Evolutionary conservation across 2,113 vertebrate genomes (phyloP).

Genomic region (Heteronetta atricapilla): DNA sequence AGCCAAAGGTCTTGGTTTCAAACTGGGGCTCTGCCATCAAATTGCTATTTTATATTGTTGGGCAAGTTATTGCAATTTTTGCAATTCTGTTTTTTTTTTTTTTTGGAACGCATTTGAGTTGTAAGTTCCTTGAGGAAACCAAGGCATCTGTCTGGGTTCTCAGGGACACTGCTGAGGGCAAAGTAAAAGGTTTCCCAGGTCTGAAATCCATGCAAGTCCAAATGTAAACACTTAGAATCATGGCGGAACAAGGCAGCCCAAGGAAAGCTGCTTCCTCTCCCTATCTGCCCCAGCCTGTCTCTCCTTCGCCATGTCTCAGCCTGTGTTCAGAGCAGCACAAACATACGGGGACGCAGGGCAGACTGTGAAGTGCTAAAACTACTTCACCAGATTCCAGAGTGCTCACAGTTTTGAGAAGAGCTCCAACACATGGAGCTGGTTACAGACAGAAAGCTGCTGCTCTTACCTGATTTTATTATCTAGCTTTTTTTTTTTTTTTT

Average conservation of each 20-base stretch:
- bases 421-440: not conserved
- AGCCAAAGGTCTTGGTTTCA: not conserved
- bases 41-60: not conserved
- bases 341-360: not conserved
- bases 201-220: not conserved
- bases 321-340: not conserved
- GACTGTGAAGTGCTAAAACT: not conserved
- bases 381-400: not conserved
- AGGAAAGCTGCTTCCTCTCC: not conserved
- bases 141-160: not conserved
- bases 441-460: not conserved
- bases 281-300: slow-evolving; percentile 47
- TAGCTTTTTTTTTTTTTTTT: not conserved
- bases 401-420: not conserved
- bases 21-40: not conserved
- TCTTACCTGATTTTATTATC: not conserved
- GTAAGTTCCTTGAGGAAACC: not conserved
- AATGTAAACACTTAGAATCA: not conserved
- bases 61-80: not conserved
- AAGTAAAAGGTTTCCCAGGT: not conserved
- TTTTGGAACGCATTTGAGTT: not conserved
- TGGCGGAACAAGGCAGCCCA: not conserved
- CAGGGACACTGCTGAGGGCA: not conserved
- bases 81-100: not conserved
- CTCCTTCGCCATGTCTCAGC: slow-evolving; percentile 9